Conservation (phyloP, 2,888 invertebrate species). For the Mantis religiosa region DNA sequence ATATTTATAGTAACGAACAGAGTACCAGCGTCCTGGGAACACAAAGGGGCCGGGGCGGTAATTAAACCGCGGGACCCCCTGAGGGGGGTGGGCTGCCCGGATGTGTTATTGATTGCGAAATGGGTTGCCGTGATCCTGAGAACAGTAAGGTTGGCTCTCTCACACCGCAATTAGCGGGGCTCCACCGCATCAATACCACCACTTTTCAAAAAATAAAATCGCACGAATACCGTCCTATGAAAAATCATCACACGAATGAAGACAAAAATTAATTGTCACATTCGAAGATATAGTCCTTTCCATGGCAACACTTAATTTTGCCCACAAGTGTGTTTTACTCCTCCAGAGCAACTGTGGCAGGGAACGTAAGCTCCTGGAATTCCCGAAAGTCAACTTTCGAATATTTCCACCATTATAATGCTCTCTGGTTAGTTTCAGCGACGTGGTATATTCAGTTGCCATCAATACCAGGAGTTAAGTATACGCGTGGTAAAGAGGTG, state of each 20-base stretch:
- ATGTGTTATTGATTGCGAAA: slow-evolving; percentile 13
- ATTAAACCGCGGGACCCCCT: slow-evolving; percentile 14
- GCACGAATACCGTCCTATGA: background rate
- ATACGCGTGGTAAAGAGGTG: no score
- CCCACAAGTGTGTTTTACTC: no score
- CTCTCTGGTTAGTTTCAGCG: no score
- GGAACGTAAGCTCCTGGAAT: no score
- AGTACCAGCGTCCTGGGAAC: slow-evolving; percentile 1
- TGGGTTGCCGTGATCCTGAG: slow-evolving; percentile 6
- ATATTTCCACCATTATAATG: no score
- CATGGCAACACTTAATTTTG: no score
- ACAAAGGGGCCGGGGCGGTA: slow-evolving; percentile 14
- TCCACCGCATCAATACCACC: slow-evolving; percentile 12
- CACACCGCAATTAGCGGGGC: slow-evolving; percentile 8
- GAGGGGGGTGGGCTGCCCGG: background rate
- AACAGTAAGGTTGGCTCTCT: slow-evolving; percentile 6
- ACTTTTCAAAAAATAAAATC: background rate
- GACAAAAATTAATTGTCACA: no score
- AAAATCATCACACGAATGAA: background rate
- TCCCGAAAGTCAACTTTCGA: no score
- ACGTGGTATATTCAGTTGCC: no score
- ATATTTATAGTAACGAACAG: slow-evolving; percentile 12
- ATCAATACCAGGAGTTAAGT: no score
- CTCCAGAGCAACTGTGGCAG: no score
- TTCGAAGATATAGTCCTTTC: no score